phyloP scores from a whole-genome alignment of 2,113 vertebrate genomes.

The Daubentonia madagascariensis region DNA sequence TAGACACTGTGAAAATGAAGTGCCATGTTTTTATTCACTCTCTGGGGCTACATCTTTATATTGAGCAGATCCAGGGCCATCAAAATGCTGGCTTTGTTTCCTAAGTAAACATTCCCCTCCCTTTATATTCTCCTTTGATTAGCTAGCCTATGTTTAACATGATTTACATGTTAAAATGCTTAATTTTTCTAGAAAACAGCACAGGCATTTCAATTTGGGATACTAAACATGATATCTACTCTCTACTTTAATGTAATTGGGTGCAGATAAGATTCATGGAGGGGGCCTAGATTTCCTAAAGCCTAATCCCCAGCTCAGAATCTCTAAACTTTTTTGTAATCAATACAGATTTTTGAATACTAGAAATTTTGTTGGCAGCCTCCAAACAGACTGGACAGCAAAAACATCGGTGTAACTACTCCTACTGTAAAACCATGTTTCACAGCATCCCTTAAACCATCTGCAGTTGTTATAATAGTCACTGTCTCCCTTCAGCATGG shows the following conservation, averaged over 20 bases:
- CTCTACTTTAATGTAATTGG: neutral
- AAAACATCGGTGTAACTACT: neutral
- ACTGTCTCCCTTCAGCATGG: neutral
- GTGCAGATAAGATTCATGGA: neutral
- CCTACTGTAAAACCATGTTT: neutral
- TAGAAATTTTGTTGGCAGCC: neutral
- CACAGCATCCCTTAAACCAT: neutral
- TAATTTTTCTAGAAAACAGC: conserved; percentile 18
- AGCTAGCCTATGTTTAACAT: neutral
- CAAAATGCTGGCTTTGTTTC: neutral
- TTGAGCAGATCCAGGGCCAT: neutral
- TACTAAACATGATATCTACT: neutral
- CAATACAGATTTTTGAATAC: neutral
- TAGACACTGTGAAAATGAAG: neutral
- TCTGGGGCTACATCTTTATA: neutral
- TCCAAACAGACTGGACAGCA: neutral
- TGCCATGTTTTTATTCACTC: conserved; percentile 12
- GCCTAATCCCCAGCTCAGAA: neutral
- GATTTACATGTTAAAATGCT: neutral
- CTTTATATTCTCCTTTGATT: neutral
- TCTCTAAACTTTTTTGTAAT: neutral
- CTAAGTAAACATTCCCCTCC: neutral
- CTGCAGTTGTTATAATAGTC: neutral
- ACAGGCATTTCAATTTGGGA: neutral
- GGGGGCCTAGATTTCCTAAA: neutral